Percentiles rank a stretch among this genome's conserved stretches.
Evolutionary conservation across 2,113 vertebrate species (phyloP).

Genomic region (Sarotherodon lohbergeri): DNA sequence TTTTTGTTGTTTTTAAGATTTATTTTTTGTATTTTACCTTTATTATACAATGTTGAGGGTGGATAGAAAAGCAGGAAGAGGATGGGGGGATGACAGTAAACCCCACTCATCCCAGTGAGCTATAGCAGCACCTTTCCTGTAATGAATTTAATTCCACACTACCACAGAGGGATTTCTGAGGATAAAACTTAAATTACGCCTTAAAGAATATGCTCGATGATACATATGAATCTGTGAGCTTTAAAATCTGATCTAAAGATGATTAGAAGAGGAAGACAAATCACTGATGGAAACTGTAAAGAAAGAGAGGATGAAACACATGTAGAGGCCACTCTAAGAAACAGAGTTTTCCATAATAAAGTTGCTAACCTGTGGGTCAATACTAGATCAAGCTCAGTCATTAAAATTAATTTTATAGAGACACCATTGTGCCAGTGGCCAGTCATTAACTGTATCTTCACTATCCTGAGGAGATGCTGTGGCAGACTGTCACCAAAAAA

Average conservation of each 20-base stretch:
- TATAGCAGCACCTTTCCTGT: neutral
- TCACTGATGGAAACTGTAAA: neutral
- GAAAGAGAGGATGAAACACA: neutral
- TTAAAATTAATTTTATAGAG: too few relatives aligned
- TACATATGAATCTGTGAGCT: neutral
- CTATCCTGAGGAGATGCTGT: too few relatives aligned
- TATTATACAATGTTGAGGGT: neutral
- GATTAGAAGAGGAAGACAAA: neutral
- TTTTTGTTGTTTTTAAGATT: neutral
- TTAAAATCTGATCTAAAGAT: neutral
- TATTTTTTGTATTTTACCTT: neutral
- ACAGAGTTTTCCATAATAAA: neutral
- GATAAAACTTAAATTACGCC: neutral
- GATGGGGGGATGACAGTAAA: neutral
- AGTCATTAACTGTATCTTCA: too few relatives aligned
- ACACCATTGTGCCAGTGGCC: too few relatives aligned
- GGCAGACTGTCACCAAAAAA: neutral
- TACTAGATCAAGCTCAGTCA: too few relatives aligned
- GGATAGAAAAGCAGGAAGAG: neutral
- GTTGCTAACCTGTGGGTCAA: too few relatives aligned
- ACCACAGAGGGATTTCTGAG: neutral
- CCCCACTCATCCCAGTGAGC: neutral
- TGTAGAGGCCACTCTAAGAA: neutral
- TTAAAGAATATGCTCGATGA: neutral
- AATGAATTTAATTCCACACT: neutral